Conservation (phyloP, 1,140 invertebrate genomes). For the Cheumatopsyche charites region DNA sequence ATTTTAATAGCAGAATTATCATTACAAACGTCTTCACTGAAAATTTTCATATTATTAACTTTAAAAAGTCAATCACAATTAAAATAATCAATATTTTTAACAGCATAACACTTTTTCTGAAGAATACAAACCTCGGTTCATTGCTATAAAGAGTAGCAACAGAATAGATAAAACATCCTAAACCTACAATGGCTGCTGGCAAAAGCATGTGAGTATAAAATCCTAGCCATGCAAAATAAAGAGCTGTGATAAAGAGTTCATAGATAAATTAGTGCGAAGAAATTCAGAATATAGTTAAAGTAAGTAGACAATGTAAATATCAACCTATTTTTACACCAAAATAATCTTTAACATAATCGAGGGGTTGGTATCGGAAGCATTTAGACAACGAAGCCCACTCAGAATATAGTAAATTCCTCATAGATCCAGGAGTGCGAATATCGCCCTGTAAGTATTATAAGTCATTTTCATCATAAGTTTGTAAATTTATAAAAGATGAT, state of each 20-base stretch:
- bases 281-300: not conserved
- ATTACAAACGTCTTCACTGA: slow-evolving; percentile 84
- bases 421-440: slow-evolving; percentile 68
- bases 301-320: not conserved
- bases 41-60: slow-evolving; percentile 42
- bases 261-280: not conserved
- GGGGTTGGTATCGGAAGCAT: slow-evolving; percentile 84
- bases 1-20: slow-evolving; percentile 62
- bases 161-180: slow-evolving; percentile 88
- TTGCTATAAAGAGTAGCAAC: slow-evolving; percentile 81
- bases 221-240: slow-evolving; percentile 98
- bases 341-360: slow-evolving; percentile 89
- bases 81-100: slow-evolving; percentile 36
- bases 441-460: slow-evolving; percentile 67
- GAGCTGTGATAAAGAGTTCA: slow-evolving; percentile 45
- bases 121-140: slow-evolving; percentile 72
- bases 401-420: slow-evolving; percentile 78
- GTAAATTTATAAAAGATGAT: not conserved
- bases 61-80: not conserved
- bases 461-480: slow-evolving; percentile 17
- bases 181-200: slow-evolving; percentile 82
- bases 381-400: slow-evolving; percentile 86
- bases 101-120: too few relatives aligned
- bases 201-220: slow-evolving; percentile 96
- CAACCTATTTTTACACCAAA: slow-evolving; percentile 95